phyloP scores from a whole-genome alignment of 2,113 vertebrate species.

The Entelurus aequoreus region DNA sequence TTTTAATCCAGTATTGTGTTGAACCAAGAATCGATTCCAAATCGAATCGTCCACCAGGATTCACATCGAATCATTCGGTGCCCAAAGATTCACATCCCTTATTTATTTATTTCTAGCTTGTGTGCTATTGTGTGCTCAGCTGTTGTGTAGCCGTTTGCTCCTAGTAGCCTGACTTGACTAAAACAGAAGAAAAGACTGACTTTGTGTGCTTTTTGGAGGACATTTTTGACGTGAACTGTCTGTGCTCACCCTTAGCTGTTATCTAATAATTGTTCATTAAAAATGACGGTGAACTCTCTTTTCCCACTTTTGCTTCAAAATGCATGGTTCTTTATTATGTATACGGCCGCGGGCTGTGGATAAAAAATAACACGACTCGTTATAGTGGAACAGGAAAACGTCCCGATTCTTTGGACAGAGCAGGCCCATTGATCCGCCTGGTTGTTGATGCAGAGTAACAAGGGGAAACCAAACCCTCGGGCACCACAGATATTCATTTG shows the following conservation, averaged over 20 bases:
- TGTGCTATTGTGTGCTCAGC: no score
- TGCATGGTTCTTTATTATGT: neutral
- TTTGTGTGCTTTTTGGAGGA: no score
- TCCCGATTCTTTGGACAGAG: constrained; percentile 55
- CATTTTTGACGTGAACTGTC: constrained; percentile 16
- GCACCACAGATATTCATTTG: constrained; percentile 56
- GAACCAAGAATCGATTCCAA: no score
- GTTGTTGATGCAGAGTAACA: constrained; percentile 61
- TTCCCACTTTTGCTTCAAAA: neutral
- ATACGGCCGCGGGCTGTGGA: constrained; percentile 41
- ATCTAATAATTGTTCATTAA: constrained; percentile 11
- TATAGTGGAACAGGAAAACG: constrained; percentile 50
- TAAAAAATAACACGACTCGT: constrained; percentile 55
- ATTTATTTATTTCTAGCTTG: no score
- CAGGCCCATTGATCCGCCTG: constrained; percentile 54
- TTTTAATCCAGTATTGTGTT: no score
- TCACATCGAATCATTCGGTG: no score
- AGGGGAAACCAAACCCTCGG: constrained; percentile 56
- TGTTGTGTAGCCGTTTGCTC: no score
- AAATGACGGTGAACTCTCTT: neutral
- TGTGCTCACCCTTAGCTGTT: constrained; percentile 22
- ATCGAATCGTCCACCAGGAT: no score
- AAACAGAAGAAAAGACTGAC: no score
- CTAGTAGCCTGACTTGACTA: constrained; percentile 36
- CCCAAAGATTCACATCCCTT: no score